A percentile compares a stretch with the other conserved stretches of the same genome.
Conservation (phyloP, 37 sponge, comb jelly and placozoan species). For the Bolinopsis microptera region DNA sequence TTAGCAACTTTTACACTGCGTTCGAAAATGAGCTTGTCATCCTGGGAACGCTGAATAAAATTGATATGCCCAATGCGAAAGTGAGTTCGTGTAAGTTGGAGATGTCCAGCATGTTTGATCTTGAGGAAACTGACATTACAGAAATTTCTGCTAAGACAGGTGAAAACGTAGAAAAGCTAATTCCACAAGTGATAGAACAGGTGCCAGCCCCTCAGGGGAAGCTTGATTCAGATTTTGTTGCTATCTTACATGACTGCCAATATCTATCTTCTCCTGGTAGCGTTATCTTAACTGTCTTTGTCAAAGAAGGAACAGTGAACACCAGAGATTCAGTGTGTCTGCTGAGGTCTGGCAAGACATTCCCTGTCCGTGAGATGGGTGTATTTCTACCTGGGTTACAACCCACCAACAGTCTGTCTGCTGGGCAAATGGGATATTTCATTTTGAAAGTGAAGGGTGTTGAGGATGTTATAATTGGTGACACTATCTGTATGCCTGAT, state of each 20-base stretch:
- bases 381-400: neutral
- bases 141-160: conserved; percentile 86
- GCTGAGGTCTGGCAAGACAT: conserved; percentile 20
- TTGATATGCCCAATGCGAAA: neutral
- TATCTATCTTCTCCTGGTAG: neutral
- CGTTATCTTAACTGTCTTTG: neutral
- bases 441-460: conserved; percentile 78
- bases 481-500: conserved; percentile 79
- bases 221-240: neutral
- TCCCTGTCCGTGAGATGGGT: conserved; percentile 27
- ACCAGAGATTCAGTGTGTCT: neutral
- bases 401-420: neutral
- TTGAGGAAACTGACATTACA: neutral
- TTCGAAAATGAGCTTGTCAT: conserved; percentile 77
- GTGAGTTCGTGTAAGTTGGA: neutral
- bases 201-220: conserved; percentile 46
- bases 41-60: conserved; percentile 91
- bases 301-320: neutral
- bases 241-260: neutral
- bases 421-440: conserved; percentile 93
- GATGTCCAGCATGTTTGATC: conserved; percentile 24
- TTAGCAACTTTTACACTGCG: conserved; percentile 82
- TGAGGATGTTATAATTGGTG: conserved; percentile 85
- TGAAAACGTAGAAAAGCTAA: conserved; percentile 70
- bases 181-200: conserved; percentile 71